A percentile compares a stretch with the other conserved stretches of the same genome.
These are phyloP conservation scores for Myotis myotis DNA, from an alignment of 2,797 vertebrate genomes.

Conservation along the genomic window DNA sequence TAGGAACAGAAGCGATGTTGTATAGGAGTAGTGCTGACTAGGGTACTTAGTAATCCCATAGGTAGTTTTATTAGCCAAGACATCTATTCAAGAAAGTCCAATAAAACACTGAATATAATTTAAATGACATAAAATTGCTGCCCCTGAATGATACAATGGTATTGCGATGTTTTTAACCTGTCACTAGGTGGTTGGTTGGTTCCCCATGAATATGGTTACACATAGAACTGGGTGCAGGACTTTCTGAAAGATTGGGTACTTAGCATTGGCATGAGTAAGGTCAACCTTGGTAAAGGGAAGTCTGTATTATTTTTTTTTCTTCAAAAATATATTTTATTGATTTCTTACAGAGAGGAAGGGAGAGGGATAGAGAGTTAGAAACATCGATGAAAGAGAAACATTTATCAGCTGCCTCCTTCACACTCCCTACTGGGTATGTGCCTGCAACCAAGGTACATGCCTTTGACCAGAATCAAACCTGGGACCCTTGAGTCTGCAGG, in stretches of 20 bases:
- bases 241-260: not conserved
- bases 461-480: too few species aligned
- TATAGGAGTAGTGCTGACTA: not conserved
- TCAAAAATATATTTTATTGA: too few species aligned
- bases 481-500: too few species aligned
- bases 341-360: too few species aligned
- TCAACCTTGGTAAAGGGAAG: not conserved
- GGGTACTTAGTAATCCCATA: not conserved
- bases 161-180: not conserved
- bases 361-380: too few species aligned
- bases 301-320: not conserved
- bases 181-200: rapidly evolving
- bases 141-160: not conserved
- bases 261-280: not conserved
- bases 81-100: not conserved
- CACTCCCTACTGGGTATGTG: too few species aligned
- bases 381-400: too few species aligned
- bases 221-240: rapidly evolving
- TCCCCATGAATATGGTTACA: not conserved
- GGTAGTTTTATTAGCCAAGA: not conserved
- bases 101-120: not conserved
- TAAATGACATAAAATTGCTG: not conserved
- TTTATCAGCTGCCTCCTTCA: too few species aligned
- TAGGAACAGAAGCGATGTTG: not conserved
- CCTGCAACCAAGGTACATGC: too few species aligned